These are phyloP conservation scores for Eudyptes chrysolophus DNA, from an alignment of 2,113 vertebrate species.

Conservation along the genomic window DNA sequence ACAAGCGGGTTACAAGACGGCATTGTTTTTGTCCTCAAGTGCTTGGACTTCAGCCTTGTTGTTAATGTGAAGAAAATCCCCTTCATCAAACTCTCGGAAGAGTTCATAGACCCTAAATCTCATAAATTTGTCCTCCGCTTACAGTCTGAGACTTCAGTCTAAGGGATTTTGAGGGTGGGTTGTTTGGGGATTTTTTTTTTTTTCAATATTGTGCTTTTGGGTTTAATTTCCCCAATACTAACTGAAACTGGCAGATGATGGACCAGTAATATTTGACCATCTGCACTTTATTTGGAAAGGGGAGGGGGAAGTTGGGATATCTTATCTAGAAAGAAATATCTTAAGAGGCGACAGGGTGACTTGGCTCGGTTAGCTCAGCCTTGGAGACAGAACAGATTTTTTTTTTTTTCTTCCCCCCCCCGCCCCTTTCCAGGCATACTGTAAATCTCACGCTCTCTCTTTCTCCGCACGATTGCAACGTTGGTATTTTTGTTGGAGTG, in stretches of 20 bases:
- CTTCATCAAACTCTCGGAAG: slow-evolving; percentile 80
- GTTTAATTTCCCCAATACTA: slow-evolving; percentile 59
- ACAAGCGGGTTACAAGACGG: slow-evolving; percentile 75
- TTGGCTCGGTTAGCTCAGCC: slow-evolving; percentile 44
- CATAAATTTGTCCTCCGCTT: slow-evolving; percentile 81
- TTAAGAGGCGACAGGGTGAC: slow-evolving; percentile 51
- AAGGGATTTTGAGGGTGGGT: slow-evolving; percentile 48
- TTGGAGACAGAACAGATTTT: slow-evolving; percentile 36
- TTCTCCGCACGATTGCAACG: slow-evolving; percentile 19
- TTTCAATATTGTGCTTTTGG: slow-evolving; percentile 46
- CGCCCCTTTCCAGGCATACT: neutral
- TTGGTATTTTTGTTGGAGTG: slow-evolving; percentile 1
- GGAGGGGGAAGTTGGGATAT: slow-evolving; percentile 7
- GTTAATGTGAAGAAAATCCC: slow-evolving; percentile 84
- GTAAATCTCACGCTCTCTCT: neutral
- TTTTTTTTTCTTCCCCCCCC: neutral
- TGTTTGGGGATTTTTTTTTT: neutral
- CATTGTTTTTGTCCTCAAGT: slow-evolving; percentile 77
- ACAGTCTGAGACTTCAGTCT: slow-evolving; percentile 81
- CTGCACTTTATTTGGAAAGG: slow-evolving; percentile 78
- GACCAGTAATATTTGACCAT: slow-evolving; percentile 75
- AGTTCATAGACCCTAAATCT: slow-evolving; percentile 82
- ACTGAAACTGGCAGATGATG: slow-evolving; percentile 71
- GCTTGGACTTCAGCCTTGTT: slow-evolving; percentile 82
- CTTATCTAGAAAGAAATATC: slow-evolving; percentile 50